Base-by-base conservation (phyloP, 2,113 vertebrate species). In the Microcebus jonahi region DNA sequence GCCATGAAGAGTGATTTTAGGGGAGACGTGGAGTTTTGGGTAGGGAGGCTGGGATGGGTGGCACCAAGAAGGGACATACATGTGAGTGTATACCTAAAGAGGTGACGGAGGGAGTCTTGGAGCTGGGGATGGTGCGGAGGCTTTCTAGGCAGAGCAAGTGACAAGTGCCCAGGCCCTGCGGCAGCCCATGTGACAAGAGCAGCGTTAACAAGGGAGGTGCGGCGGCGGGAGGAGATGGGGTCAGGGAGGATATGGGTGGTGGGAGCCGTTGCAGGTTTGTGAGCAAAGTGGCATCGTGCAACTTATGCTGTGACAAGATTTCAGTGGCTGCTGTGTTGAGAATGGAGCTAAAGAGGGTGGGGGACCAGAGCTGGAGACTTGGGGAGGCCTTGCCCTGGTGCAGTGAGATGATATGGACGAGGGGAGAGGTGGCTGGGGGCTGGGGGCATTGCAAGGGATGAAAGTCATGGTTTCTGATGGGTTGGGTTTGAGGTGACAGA, bases 401-500 rank as follows among this genome's bases (percentile, higher is more conserved):
- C 15, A 3, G 20, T 31, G 77, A 36, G 55, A 23, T 10, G 36
- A 2, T 2, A 14, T 0, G 1, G 17, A 55, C 2, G 2, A 2
- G 21, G 42, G 0, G 23, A n/a, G 55, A 6, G 25, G 48, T 17
- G 57, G 68, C 36, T 27, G 13, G 4, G 4, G 68, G 39, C 36
- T 21, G 6, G 36, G 39, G 8, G 14, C 9, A 2, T 20, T 12
- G 1, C 1, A 21, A 14, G 42, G 57, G 61, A 3, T 29, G 75
- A 14, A 4, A 5, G 34, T 36, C 1, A 29, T 50, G 4, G 48
- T 65, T 70, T 36, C 23, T 27, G 61, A 39, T 34, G 53, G 25
- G 10, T 36, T 25, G 75, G 42, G 68, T 87, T 61, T 59, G 29
- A 12, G 27, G 59, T 53, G 39, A 17, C 20, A n/a, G 8, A 83